phyloP scores from a whole-genome alignment of 1,140 invertebrate genomes.

The Lycorma delicatula region DNA sequence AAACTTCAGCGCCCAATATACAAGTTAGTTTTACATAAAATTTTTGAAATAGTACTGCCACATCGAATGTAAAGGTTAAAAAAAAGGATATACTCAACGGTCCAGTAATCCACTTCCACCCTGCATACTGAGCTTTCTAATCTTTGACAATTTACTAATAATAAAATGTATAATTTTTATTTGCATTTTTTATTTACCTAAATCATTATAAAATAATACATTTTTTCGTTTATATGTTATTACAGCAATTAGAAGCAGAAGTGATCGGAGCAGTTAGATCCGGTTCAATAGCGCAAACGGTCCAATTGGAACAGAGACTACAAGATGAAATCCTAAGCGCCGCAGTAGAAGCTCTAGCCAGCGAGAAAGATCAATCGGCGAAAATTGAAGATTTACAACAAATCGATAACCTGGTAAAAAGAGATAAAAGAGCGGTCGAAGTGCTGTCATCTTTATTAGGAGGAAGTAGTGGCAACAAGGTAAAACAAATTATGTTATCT shows the following conservation, averaged over 20 bases:
- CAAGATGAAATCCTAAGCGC: constrained; percentile 25
- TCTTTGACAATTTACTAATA: too few relatives aligned
- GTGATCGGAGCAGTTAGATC: constrained; percentile 17
- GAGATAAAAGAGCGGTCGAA: constrained; percentile 28
- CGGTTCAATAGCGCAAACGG: constrained; percentile 16
- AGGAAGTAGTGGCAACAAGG: constrained; percentile 21
- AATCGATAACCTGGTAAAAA: constrained; percentile 20
- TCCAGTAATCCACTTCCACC: too few relatives aligned
- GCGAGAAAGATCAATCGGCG: constrained; percentile 7
- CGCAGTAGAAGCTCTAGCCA: constrained; percentile 18
- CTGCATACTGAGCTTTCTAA: too few relatives aligned
- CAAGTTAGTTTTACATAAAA: too few relatives aligned
- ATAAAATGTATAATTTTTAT: too few relatives aligned
- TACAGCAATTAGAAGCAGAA: constrained; percentile 25
- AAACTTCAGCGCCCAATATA: too few relatives aligned
- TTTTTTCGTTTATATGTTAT: too few relatives aligned
- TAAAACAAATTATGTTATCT: neutral
- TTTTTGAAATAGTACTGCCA: too few relatives aligned
- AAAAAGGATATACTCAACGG: too few relatives aligned
- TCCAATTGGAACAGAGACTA: constrained; percentile 22
- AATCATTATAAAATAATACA: too few relatives aligned
- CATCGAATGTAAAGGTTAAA: too few relatives aligned
- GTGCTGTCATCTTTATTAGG: constrained; percentile 21
- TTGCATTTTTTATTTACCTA: too few relatives aligned
- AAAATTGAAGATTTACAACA: constrained; percentile 13